Evolutionary conservation across 1,140 invertebrate genomes (phyloP).

Genomic region (Prorops nasuta): DNA sequence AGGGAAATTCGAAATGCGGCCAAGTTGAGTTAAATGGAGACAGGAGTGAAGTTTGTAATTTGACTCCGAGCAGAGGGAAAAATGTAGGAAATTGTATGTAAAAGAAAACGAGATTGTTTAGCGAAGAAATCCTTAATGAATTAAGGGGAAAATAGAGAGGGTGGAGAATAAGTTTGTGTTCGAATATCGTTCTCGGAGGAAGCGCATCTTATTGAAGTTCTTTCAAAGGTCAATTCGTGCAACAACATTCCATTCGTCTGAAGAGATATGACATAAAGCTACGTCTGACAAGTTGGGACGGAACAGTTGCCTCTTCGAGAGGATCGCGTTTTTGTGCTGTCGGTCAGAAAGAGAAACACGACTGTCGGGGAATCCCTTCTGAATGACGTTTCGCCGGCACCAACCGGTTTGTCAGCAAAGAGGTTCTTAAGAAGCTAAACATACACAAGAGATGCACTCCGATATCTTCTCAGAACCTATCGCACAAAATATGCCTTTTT

Average conservation of each 20-base stretch:
- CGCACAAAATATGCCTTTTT: too few relatives aligned
- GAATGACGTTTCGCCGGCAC: slow-evolving; percentile 10
- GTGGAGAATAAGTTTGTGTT: not conserved
- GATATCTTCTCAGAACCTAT: too few relatives aligned
- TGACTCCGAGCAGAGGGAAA: too few relatives aligned
- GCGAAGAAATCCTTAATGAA: too few relatives aligned
- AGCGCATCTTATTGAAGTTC: too few relatives aligned
- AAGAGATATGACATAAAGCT: not conserved
- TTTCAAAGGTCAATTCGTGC: not conserved
- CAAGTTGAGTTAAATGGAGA: too few relatives aligned
- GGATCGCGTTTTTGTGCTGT: not conserved
- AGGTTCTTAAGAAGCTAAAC: not conserved
- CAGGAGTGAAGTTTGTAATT: too few relatives aligned
- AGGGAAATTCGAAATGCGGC: too few relatives aligned
- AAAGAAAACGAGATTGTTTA: too few relatives aligned
- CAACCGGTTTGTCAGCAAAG: slow-evolving; percentile 12
- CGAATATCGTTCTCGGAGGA: too few relatives aligned
- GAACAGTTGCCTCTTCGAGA: too few relatives aligned
- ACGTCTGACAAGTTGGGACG: not conserved
- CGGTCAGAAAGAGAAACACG: not conserved
- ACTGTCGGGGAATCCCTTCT: slow-evolving; percentile 8
- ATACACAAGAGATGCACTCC: not conserved
- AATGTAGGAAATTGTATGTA: too few relatives aligned
- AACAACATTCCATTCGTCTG: not conserved
- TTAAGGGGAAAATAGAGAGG: not conserved